Conservation (phyloP, 2,113 vertebrate species). For the Phainopepla nitens region DNA sequence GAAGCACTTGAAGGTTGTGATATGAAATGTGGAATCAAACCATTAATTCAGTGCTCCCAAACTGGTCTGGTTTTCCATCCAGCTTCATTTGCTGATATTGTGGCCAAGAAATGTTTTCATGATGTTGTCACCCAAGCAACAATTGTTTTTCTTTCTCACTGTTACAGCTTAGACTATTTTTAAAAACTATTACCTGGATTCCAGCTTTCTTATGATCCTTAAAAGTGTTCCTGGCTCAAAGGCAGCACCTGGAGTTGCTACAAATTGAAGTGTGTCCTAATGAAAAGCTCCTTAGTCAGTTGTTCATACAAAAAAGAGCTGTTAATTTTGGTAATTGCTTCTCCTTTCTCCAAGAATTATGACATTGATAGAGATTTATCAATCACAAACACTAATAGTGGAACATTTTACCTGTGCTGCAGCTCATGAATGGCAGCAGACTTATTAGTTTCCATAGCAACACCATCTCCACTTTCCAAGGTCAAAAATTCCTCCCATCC, state of each 20-base stretch:
- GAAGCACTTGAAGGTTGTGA: not conserved
- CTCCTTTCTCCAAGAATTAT: constrained; percentile 32
- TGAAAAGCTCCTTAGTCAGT: constrained; percentile 21
- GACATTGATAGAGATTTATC: constrained; percentile 76
- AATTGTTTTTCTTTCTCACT: not conserved
- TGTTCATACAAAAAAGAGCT: not conserved
- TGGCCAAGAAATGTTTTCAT: not conserved
- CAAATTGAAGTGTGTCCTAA: not conserved
- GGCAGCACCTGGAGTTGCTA: not conserved
- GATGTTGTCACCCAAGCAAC: not conserved
- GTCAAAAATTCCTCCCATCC: constrained; percentile 84
- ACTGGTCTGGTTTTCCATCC: not conserved
- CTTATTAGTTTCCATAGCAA: constrained; percentile 95
- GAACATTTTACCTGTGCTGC: constrained; percentile 83
- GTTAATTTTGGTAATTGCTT: constrained; percentile 28
- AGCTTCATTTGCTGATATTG: not conserved
- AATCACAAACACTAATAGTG: constrained; percentile 75
- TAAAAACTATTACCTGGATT: not conserved
- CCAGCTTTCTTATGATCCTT: not conserved
- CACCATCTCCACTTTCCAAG: constrained; percentile 90
- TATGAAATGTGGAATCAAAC: not conserved
- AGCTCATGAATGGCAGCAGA: constrained; percentile 87
- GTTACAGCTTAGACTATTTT: not conserved
- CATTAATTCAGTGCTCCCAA: not conserved
- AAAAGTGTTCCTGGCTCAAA: not conserved